phyloP scores from a whole-genome alignment of 2,113 vertebrate genomes.

The mouse (Mus musculus) region GRCm39 chr1:161821501-161822000 shows the following conservation, averaged over 20 bases:
- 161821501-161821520: not conserved
- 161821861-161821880: not conserved
- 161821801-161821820: not conserved
- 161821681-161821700: not conserved
- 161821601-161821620: not conserved
- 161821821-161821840: not conserved
- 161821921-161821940: not conserved
- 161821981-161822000: constrained; percentile 5
- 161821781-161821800: not conserved
- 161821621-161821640: not conserved
- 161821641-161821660: too few species aligned
- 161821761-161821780: too few species aligned
- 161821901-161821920: not conserved
- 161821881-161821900: not conserved
- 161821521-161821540: not conserved
- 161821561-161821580: not conserved
- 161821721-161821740: not conserved
- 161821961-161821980: not conserved
- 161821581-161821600: not conserved
- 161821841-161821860: not conserved
- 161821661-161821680: not conserved
- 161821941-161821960: not conserved
- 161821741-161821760: not conserved
- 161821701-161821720: not conserved
- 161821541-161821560: not conserved